Evolutionary conservation across 2,113 vertebrate species (phyloP).

Genomic region (Trogon surrucura): DNA sequence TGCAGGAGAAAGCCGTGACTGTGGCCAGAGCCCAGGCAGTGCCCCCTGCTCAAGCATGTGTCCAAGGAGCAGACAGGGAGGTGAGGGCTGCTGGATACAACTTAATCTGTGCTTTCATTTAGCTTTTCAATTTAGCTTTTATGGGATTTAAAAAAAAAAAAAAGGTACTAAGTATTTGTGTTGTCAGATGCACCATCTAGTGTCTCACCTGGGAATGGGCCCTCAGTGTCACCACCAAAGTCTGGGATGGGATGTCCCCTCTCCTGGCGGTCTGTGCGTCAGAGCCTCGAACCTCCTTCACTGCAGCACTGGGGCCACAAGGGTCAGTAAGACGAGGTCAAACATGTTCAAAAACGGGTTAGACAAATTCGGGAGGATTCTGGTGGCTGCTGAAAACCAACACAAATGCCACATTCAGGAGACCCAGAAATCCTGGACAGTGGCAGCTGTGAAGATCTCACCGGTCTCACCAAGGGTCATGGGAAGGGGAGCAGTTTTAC

Average conservation of each 20-base stretch:
- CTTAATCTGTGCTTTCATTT: constrained; percentile 12
- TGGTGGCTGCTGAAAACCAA: not conserved
- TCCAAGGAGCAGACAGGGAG: not conserved
- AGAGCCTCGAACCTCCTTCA: not conserved
- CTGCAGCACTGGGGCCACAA: rapidly evolving
- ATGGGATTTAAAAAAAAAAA: not conserved
- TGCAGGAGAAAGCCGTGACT: not conserved
- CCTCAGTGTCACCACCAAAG: not conserved
- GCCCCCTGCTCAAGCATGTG: rapidly evolving
- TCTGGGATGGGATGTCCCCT: not conserved
- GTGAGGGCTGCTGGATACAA: not conserved
- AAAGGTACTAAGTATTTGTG: not conserved
- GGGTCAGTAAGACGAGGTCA: not conserved
- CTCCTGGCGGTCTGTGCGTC: rapidly evolving
- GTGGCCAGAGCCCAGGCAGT: not conserved
- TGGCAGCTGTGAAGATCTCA: not conserved
- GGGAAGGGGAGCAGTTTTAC: not conserved
- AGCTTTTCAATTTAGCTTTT: not conserved
- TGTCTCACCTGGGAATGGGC: constrained; percentile 35
- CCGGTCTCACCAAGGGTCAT: rapidly evolving
- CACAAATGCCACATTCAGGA: rapidly evolving
- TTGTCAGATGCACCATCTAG: constrained; percentile 63
- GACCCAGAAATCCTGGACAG: rapidly evolving
- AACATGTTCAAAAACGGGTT: not conserved
- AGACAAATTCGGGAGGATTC: not conserved